phyloP scores from a whole-genome alignment of 2,113 vertebrate species.

The Protobothrops mucrosquamatus region DNA sequence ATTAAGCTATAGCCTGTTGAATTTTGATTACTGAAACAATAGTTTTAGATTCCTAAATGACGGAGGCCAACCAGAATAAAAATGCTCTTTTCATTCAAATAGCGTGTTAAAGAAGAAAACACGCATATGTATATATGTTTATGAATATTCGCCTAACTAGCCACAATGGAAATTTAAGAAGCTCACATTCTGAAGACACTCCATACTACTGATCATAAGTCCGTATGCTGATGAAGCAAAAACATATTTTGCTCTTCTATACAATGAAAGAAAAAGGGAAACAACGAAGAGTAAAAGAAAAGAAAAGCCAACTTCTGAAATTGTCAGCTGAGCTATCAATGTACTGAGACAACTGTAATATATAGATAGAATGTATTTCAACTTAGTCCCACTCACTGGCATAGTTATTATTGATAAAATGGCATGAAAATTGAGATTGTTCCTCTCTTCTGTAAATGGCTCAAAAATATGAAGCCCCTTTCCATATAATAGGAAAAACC shows the following conservation, averaged over 20 bases:
- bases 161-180: conserved; percentile 11
- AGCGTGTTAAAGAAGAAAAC: neutral
- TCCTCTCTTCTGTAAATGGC: neutral
- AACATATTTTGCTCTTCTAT: conserved; percentile 7
- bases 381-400: neutral
- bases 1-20: neutral
- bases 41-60: neutral
- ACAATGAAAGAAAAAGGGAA: neutral
- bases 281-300: conserved; percentile 1
- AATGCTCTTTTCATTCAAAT: conserved; percentile 6
- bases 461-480: neutral
- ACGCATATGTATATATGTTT: neutral
- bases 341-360: neutral
- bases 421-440: neutral
- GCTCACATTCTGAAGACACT: neutral
- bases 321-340: conserved; percentile 8
- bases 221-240: conserved; percentile 2
- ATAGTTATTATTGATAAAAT: neutral
- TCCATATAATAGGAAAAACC: neutral
- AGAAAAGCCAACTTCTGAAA: conserved; percentile 1
- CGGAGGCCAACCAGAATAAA: neutral
- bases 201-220: neutral
- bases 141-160: neutral
- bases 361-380: neutral
- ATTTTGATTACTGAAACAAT: neutral